A percentile compares a stretch with the other conserved stretches of the same genome.
These are phyloP conservation scores for Amphimallon solstitiale DNA, from an alignment of 2,888 invertebrate species.

Conservation along the genomic window DNA sequence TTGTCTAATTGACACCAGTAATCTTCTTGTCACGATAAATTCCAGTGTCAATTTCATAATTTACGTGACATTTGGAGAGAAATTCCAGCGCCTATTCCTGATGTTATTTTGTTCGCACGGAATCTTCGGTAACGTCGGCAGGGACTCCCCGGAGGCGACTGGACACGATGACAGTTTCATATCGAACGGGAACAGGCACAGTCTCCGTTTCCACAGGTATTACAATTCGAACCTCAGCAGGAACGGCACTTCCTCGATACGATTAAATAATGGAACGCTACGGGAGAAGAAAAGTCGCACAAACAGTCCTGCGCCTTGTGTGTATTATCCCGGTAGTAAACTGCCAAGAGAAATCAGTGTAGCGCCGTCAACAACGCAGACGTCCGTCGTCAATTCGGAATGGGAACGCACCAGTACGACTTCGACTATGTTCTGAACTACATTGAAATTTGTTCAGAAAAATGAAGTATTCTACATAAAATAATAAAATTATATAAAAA, in stretches of 20 bases:
- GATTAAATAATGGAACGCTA: slow-evolving; percentile 49
- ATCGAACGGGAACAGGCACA: slow-evolving; percentile 80
- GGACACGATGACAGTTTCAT: slow-evolving; percentile 83
- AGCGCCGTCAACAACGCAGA: slow-evolving; percentile 56
- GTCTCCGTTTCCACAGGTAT: slow-evolving; percentile 72
- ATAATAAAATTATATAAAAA: too few species aligned
- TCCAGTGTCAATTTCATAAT: slow-evolving; percentile 98
- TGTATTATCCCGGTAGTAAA: slow-evolving; percentile 67
- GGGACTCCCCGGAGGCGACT: slow-evolving; percentile 78
- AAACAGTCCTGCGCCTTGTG: slow-evolving; percentile 65
- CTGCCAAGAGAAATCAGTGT: slow-evolving; percentile 51
- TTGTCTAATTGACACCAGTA: slow-evolving; percentile 82
- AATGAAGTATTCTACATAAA: not conserved
- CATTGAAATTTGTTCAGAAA: not conserved
- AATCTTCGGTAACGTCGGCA: slow-evolving; percentile 64
- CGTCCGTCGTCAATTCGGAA: slow-evolving; percentile 49
- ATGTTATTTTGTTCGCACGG: slow-evolving; percentile 78
- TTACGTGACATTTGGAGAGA: slow-evolving; percentile 97
- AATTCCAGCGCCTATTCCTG: slow-evolving; percentile 87
- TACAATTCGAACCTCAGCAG: slow-evolving; percentile 64
- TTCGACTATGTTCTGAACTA: slow-evolving; percentile 31
- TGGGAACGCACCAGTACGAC: slow-evolving; percentile 41
- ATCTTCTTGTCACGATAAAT: slow-evolving; percentile 95
- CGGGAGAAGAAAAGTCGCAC: slow-evolving; percentile 49
- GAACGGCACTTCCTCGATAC: slow-evolving; percentile 55